Conservation (phyloP, 2,797 vertebrate species). For the Perodicticus potto region DNA sequence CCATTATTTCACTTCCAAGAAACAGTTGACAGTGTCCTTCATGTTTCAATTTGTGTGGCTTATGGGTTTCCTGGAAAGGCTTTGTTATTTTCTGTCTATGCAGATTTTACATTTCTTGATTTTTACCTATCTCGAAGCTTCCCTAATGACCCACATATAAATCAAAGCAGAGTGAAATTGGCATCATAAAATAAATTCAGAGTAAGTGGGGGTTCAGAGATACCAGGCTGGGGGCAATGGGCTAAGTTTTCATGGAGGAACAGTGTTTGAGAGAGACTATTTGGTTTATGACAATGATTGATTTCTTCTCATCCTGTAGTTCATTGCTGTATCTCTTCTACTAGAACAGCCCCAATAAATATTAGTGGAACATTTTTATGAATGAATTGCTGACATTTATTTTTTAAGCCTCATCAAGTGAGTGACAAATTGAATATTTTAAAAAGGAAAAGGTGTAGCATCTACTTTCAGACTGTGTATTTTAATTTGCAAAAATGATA, state of each 20-base stretch:
- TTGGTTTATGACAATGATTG: neutral
- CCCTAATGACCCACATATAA: neutral
- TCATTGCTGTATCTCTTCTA: neutral
- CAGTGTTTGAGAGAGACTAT: neutral
- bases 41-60: too few relatives aligned
- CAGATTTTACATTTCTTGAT: too few relatives aligned
- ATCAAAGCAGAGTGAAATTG: neutral
- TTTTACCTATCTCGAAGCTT: too few relatives aligned
- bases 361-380: slow-evolving; percentile 24
- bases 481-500: slow-evolving; percentile 29
- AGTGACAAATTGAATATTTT: slow-evolving; percentile 43
- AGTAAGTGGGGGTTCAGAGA: neutral
- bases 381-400: slow-evolving; percentile 48
- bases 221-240: neutral
- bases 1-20: too few relatives aligned
- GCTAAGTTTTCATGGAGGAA: neutral
- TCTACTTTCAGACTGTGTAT: neutral
- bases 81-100: too few relatives aligned
- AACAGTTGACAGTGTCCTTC: too few relatives aligned
- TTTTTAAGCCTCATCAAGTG: slow-evolving; percentile 23
- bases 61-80: too few relatives aligned
- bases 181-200: neutral
- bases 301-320: neutral
- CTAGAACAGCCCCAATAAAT: neutral
- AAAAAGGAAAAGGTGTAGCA: neutral